Conservation (phyloP, 2,888 invertebrate species). For the Anarsia innoxiella region DNA sequence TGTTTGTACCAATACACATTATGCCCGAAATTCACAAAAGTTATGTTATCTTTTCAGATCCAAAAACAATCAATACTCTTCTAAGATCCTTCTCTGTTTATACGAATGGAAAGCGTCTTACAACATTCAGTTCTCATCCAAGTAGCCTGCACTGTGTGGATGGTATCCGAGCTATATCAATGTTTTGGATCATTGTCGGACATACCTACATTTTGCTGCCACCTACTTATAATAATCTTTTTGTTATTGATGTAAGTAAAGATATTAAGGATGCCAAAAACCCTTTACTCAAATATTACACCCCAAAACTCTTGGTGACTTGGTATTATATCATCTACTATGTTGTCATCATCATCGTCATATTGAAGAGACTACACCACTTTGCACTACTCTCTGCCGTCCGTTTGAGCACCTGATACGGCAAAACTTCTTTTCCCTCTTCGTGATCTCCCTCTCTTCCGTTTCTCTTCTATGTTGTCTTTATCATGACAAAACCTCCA, state of each 20-base stretch:
- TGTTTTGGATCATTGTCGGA: slow-evolving; percentile 46
- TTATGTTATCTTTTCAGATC: slow-evolving; percentile 25
- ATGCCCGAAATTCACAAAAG: neutral
- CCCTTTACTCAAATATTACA: too few species aligned
- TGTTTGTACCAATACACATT: neutral
- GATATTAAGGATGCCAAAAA: too few species aligned
- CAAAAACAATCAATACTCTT: slow-evolving; percentile 21
- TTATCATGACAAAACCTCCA: too few species aligned
- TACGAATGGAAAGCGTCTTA: slow-evolving; percentile 41
- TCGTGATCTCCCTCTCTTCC: too few species aligned
- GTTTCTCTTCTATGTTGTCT: too few species aligned
- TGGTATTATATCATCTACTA: too few species aligned
- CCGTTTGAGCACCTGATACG: too few species aligned
- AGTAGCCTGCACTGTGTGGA: slow-evolving; percentile 37
- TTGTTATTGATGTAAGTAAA: slow-evolving; percentile 18
- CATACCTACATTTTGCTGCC: slow-evolving; percentile 25
- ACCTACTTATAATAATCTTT: slow-evolving; percentile 12
- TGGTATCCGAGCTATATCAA: slow-evolving; percentile 39
- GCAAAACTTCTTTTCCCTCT: too few species aligned
- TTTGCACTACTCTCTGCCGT: too few species aligned
- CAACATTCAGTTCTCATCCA: slow-evolving; percentile 23
- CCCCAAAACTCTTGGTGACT: too few species aligned
- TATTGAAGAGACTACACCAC: too few species aligned
- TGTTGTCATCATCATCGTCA: too few species aligned
- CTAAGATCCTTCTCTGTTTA: slow-evolving; percentile 33